Evolutionary conservation across 2,113 vertebrate species (phyloP).

Genomic region (Heliornis fulica): DNA sequence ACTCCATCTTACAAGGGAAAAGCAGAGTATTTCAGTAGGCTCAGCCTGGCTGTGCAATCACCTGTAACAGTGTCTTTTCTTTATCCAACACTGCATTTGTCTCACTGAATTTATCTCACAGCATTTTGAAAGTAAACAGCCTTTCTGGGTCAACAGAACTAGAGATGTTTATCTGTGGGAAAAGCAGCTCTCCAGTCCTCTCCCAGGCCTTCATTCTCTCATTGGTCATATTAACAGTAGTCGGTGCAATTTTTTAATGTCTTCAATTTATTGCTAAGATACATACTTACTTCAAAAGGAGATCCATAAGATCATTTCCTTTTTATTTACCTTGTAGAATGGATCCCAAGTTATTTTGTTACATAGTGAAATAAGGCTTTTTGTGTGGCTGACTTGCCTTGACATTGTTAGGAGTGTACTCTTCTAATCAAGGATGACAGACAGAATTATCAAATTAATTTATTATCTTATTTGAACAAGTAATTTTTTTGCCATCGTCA

Average conservation of each 20-base stretch:
- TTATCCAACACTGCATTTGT: too few relatives aligned
- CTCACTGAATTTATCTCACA: too few relatives aligned
- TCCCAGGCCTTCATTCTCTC: background rate
- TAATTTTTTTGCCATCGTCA: background rate
- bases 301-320: background rate
- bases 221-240: background rate
- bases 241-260: background rate
- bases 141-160: background rate
- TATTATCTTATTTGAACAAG: background rate
- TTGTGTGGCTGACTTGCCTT: background rate
- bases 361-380: background rate
- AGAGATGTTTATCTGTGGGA: background rate
- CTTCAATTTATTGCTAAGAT: background rate
- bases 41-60: too few relatives aligned
- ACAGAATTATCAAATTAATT: background rate
- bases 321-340: background rate
- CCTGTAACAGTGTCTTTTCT: too few relatives aligned
- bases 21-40: too few relatives aligned
- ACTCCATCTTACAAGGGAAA: too few relatives aligned
- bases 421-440: background rate
- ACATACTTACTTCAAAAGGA: background rate
- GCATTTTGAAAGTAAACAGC: background rate
- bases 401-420: background rate
- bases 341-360: background rate
- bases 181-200: background rate